Conservation (phyloP, 1,140 invertebrate genomes). For the Atta texana region DNA sequence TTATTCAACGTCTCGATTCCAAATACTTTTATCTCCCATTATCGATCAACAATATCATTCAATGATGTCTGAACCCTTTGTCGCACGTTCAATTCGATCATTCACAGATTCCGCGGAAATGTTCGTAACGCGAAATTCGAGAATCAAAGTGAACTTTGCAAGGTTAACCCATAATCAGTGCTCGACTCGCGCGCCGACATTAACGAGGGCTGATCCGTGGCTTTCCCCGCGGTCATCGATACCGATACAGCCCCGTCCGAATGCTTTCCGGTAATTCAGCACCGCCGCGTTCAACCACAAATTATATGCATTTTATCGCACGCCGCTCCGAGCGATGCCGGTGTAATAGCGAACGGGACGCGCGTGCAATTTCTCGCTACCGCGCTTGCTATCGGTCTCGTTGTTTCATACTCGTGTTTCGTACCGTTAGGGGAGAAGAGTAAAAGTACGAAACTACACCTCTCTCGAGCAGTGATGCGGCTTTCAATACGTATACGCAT, state of each 20-base stretch:
- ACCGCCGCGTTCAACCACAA: constrained; percentile 38
- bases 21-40: background rate
- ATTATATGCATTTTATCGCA: constrained; percentile 69
- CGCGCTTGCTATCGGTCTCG: constrained; percentile 18
- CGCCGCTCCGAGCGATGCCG: constrained; percentile 43
- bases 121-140: constrained; percentile 42
- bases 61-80: constrained; percentile 8
- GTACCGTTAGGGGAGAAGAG: background rate
- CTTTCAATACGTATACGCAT: constrained; percentile 4
- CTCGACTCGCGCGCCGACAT: constrained; percentile 49
- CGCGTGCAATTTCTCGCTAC: constrained; percentile 57
- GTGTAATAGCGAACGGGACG: background rate
- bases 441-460: background rate
- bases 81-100: constrained; percentile 35
- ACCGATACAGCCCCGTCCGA: constrained; percentile 59
- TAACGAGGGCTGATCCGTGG: constrained; percentile 55
- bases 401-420: constrained; percentile 49
- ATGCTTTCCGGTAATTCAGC: constrained; percentile 69
- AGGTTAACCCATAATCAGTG: constrained; percentile 61
- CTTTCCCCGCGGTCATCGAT: constrained; percentile 62
- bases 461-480: background rate
- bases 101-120: constrained; percentile 20
- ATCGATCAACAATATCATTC: background rate
- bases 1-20: background rate
- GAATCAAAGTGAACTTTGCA: constrained; percentile 63